phyloP scores from a whole-genome alignment of 92 coral and sea anemone species.

The Chrysogorgia sp. region DNA sequence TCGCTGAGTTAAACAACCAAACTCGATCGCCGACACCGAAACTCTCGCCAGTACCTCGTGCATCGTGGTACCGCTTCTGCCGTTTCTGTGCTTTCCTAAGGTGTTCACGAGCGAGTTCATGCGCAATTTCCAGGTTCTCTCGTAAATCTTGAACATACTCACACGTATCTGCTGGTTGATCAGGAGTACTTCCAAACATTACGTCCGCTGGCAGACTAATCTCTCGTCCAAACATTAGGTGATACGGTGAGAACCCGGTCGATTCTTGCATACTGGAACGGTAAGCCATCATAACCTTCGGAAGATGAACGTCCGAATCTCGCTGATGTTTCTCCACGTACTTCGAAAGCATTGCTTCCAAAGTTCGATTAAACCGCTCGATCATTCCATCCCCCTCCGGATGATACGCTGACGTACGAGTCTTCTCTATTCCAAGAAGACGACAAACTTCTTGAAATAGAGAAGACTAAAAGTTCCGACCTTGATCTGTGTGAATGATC shows the following conservation, averaged over 20 bases:
- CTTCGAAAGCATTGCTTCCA: conserved; percentile 55
- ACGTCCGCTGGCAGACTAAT: too few relatives aligned
- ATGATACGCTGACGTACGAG: conserved; percentile 44
- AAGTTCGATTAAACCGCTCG: conserved; percentile 47
- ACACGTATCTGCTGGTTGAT: too few relatives aligned
- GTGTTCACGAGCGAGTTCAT: too few relatives aligned
- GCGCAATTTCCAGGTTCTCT: too few relatives aligned
- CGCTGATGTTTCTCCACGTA: conserved; percentile 48
- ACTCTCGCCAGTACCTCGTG: too few relatives aligned
- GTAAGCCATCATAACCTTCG: conserved; percentile 50
- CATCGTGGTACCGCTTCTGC: too few relatives aligned
- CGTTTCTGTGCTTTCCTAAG: too few relatives aligned
- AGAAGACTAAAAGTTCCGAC: conserved; percentile 52
- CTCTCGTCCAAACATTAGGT: background rate
- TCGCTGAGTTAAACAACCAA: too few relatives aligned
- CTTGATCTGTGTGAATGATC: conserved; percentile 49
- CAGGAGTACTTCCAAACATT: too few relatives aligned
- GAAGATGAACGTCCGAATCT: conserved; percentile 54
- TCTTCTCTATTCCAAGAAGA: conserved; percentile 24
- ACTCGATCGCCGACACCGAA: too few relatives aligned
- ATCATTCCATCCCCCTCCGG: conserved; percentile 47
- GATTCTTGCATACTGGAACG: conserved; percentile 40
- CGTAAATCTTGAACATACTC: too few relatives aligned
- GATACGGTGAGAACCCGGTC: conserved; percentile 5
- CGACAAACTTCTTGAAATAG: conserved; percentile 47